Evolutionary conservation across 2,113 vertebrate genomes (phyloP), one percentile per base, ranked within the genome.

Genomic region (Oreochromis spilurus): DNA sequence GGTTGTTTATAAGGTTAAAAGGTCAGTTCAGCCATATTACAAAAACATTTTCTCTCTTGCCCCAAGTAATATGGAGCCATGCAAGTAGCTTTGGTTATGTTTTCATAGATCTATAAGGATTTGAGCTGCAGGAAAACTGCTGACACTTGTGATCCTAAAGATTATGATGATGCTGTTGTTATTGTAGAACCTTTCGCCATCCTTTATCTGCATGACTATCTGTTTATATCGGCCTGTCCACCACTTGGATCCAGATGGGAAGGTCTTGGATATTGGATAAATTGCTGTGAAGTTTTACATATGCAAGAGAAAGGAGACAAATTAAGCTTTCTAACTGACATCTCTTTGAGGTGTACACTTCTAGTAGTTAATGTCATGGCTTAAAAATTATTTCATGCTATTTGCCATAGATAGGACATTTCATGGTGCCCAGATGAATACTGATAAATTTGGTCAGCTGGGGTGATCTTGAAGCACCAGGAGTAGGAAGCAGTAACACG

Each of bases 1-100:
- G 43, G 58, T 52, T 86, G 85, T 91, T 88, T 81, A 81, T 52
- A 92, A 89, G 79, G 79, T 60, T 62, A 60, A 58, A 88, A 57
- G 82, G 72, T 88, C 85, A 81, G 17, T 86, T 90, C 82, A 82
- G 83, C 89, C 72, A 14, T 24, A 81, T 58, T 70, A 81, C 77
- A 48, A 60, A 79, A 45, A 88, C 52, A 36, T 82, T 67, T 88
- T 72, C 77, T 85, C 34, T 3, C 24, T 77, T 38, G 36, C 26
- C 45, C 40, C 6, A 8, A 52, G 31, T 34, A 60, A 36, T 14
- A 36, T 29, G 9, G 72, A 83, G 26, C 26, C 26, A 77, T 77
- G 16, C 45, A 55, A 17, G 58, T 77, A 70, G 57, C 83, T 81
- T 87, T 43, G 1, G 24, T 38, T 83, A 84, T 65, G 54, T 43